Base-by-base conservation (phyloP, 2,113 vertebrate genomes). In the Oreochromis niloticus region DNA sequence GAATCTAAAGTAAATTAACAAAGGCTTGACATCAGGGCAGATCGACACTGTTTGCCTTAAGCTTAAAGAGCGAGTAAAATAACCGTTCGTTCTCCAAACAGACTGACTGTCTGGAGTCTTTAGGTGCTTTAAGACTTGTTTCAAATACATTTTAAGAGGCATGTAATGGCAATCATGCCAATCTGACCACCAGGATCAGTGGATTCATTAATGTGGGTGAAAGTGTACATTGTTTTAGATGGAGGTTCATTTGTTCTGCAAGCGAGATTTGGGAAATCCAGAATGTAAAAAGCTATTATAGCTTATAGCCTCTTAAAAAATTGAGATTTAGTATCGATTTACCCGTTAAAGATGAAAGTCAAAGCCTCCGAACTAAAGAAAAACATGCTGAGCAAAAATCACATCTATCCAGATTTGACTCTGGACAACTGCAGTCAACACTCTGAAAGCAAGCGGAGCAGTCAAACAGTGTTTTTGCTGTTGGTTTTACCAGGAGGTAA, bases 401-500 rank as follows among this genome's bases (percentile, higher is more conserved):
- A 56, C 36, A 27, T 43, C 36, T 59, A 24, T 59, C 3, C 6
- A 55, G 46, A 24, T 39, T 36, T n/a, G 6, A 59, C 41, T 43
- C 52, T 12, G 34, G 41, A 73, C 16, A 9, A 27, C 24, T n/a
- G 36, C 83, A 82, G 63, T 66, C 82, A 61, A 43, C 34, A 5
- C 34, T 66, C 16, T 27, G 16, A 39, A 59, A 78, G 50, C 92
- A 84, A 22, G 87, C 87, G 1, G 41, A 68, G 91, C 84, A 55
- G 19, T 39, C 82, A 87, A 80, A 80, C 43, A 27, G 79, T 41
- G 30, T 46, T 84, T 89, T 80, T 61, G 61, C 61, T 71, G 57
- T 90, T 68, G 52, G 85, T 92, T 92, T 96, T 96, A 96, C 95
- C 95, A 73, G 94, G 87, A 83, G 90, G 90, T 93, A 96, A 95